These are phyloP conservation scores for Macropus fuliginosus DNA, from an alignment of 2,797 vertebrate genomes.

Conservation along the genomic window DNA sequence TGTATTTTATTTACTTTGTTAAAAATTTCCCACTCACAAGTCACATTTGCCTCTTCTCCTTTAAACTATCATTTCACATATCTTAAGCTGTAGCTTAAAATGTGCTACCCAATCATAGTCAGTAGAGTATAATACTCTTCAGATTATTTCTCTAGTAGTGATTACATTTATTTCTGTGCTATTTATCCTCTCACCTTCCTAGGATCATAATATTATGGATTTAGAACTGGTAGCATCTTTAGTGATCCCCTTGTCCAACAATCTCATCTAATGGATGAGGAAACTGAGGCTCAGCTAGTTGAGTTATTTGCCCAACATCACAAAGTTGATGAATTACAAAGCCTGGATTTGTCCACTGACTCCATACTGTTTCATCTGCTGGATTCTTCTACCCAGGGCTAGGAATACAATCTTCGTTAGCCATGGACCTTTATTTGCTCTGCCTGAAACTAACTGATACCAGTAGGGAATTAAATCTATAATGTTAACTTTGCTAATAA, in stretches of 20 bases:
- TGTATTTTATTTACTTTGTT: neutral
- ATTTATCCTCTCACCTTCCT: neutral
- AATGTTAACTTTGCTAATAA: neutral
- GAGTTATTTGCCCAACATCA: neutral
- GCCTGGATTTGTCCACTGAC: neutral
- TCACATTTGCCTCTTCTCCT: neutral
- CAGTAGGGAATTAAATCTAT: neutral
- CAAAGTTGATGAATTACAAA: neutral
- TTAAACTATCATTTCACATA: neutral
- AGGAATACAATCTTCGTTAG: neutral
- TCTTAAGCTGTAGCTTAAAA: neutral
- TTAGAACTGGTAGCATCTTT: neutral
- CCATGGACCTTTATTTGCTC: neutral
- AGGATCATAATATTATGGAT: neutral
- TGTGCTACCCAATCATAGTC: neutral
- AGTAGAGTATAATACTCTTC: neutral
- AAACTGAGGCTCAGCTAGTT: neutral
- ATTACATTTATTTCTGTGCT: neutral
- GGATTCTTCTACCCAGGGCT: neutral
- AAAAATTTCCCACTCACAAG: neutral
- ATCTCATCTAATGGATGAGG: neutral
- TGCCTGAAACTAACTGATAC: neutral
- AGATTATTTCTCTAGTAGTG: neutral
- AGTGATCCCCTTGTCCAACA: neutral
- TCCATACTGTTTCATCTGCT: neutral